These are phyloP conservation scores for Onychomys leucogaster DNA, from an alignment of 2,797 vertebrate genomes.

Conservation along the genomic window DNA sequence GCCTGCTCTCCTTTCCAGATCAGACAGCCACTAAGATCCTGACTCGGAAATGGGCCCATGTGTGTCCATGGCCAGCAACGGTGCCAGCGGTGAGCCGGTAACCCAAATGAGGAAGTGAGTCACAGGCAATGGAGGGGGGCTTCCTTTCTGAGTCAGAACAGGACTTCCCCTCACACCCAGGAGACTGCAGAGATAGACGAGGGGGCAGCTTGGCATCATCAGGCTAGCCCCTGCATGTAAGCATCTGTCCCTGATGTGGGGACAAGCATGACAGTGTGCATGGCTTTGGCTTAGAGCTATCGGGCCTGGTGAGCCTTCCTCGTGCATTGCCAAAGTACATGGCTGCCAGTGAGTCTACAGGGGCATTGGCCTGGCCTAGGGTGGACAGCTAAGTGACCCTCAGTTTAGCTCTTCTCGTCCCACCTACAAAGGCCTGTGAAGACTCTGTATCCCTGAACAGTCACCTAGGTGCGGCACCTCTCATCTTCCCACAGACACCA, in stretches of 20 bases:
- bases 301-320: accelerated
- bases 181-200: neutral
- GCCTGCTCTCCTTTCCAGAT: neutral
- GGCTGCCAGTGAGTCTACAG: neutral
- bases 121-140: neutral
- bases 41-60: neutral
- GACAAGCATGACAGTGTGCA: accelerated
- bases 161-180: constrained; percentile 53
- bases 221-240: neutral
- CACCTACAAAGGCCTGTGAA: neutral
- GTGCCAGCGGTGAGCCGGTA: neutral
- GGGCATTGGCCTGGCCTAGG: neutral
- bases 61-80: accelerated
- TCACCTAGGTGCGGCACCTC: accelerated
- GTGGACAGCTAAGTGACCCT: neutral
- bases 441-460: accelerated
- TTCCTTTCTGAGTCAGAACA: constrained; percentile 63
- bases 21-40: neutral
- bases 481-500: neutral
- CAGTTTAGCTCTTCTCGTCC: accelerated
- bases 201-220: neutral
- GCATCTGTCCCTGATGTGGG: neutral
- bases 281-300: accelerated
- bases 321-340: accelerated
- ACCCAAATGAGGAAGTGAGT: constrained; percentile 67